phyloP scores from a whole-genome alignment of 1,140 invertebrate species.

The Drosophila subobscura region DNA sequence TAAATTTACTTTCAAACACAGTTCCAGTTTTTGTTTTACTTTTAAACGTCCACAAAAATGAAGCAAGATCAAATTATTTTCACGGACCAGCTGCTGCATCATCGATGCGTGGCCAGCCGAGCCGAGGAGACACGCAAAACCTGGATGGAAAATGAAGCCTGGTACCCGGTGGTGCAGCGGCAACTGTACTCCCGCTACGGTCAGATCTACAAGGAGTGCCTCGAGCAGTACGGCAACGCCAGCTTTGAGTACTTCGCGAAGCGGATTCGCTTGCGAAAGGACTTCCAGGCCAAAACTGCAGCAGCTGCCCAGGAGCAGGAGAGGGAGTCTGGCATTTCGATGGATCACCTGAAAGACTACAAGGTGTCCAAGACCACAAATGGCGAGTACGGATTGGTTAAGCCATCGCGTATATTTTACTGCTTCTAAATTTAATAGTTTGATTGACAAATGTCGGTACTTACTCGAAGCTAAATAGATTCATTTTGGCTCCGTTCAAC shows the following conservation, averaged over 20 bases:
- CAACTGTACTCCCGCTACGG: constrained; percentile 19
- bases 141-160: constrained; percentile 15
- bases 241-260: constrained; percentile 32
- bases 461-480: no score
- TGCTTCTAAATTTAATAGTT: constrained; percentile 4
- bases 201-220: constrained; percentile 32
- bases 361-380: constrained; percentile 35
- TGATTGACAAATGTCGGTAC: no score
- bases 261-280: constrained; percentile 7
- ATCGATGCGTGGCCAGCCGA: constrained; percentile 2
- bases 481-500: no score
- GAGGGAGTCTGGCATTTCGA: neutral
- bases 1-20: no score
- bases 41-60: neutral
- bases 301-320: neutral
- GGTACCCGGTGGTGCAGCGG: constrained; percentile 34
- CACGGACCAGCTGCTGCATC: constrained; percentile 37
- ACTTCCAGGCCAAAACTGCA: neutral
- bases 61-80: constrained; percentile 12
- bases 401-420: constrained; percentile 6
- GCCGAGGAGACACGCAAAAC: neutral
- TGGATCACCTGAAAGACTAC: constrained; percentile 26
- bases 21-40: neutral
- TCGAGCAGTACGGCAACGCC: constrained; percentile 22
- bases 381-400: constrained; percentile 43